These are phyloP conservation scores for Mionectes macconnelli DNA, from an alignment of 2,113 vertebrate genomes.

Conservation along the genomic window DNA sequence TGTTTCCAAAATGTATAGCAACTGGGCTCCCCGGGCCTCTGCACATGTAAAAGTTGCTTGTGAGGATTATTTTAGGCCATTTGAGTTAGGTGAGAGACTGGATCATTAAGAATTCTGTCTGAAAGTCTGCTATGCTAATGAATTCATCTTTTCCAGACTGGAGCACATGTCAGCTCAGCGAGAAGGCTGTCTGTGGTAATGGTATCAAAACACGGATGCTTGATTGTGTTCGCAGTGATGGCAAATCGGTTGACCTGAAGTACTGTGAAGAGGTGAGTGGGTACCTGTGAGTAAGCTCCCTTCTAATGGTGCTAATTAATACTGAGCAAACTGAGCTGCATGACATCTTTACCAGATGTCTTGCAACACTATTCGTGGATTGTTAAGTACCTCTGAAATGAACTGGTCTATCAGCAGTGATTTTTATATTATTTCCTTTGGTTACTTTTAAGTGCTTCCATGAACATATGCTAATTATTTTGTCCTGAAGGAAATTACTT, in stretches of 20 bases:
- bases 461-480: slow-evolving; percentile 65
- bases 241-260: slow-evolving; percentile 92
- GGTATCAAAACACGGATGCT: slow-evolving; percentile 96
- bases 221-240: slow-evolving; percentile 95
- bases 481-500: slow-evolving; percentile 58
- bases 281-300: slow-evolving; percentile 18
- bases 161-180: slow-evolving; percentile 96
- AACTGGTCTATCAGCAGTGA: slow-evolving; percentile 21
- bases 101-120: not conserved
- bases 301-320: slow-evolving; percentile 26
- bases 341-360: slow-evolving; percentile 48
- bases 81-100: not conserved
- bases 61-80: not conserved
- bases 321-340: slow-evolving; percentile 4
- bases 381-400: slow-evolving; percentile 57
- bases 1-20: not conserved
- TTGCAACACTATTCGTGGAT: slow-evolving; percentile 25
- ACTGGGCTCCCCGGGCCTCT: not conserved
- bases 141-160: slow-evolving; percentile 81
- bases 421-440: slow-evolving; percentile 59
- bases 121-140: not conserved
- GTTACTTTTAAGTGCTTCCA: slow-evolving; percentile 32
- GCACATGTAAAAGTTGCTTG: not conserved
- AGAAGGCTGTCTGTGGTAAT: slow-evolving; percentile 90
- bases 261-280: slow-evolving; percentile 90